phyloP scores from a whole-genome alignment of 2,113 vertebrate species.

The Danionella cerebrum region DNA sequence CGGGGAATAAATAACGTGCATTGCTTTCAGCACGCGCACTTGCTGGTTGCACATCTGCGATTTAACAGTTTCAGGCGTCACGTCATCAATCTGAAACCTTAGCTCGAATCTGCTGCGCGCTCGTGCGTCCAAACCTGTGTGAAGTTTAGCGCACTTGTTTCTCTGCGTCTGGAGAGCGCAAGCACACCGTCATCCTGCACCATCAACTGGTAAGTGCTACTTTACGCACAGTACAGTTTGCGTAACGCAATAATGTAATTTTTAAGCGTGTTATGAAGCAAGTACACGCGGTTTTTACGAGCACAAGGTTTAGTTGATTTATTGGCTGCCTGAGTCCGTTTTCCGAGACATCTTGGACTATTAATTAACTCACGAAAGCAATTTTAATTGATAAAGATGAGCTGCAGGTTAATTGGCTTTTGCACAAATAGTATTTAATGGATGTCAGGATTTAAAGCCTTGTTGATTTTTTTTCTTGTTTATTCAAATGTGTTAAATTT shows the following conservation, averaged over 20 bases:
- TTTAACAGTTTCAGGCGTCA: slow-evolving; percentile 41
- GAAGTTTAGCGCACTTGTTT: slow-evolving; percentile 66
- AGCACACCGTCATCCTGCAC: slow-evolving; percentile 39
- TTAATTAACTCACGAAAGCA: too few species aligned
- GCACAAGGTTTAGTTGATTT: too few species aligned
- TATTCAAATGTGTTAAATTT: too few species aligned
- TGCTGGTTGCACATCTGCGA: slow-evolving; percentile 23
- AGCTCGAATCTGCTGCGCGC: slow-evolving; percentile 56
- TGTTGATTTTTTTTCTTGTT: too few species aligned
- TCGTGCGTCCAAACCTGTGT: slow-evolving; percentile 54
- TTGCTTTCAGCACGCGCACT: background rate
- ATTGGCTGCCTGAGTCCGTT: too few species aligned
- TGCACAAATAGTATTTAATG: too few species aligned
- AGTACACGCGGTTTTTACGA: slow-evolving; percentile 4
- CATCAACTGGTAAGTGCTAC: slow-evolving; percentile 70
- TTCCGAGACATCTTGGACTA: too few species aligned
- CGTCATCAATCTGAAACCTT: slow-evolving; percentile 71
- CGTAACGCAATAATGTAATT: background rate
- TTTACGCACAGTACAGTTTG: background rate
- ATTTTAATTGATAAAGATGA: too few species aligned
- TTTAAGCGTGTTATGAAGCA: background rate
- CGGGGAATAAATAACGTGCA: background rate
- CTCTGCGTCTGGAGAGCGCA: slow-evolving; percentile 55
- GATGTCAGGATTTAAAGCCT: too few species aligned
- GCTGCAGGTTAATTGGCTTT: too few species aligned